Evolutionary conservation across 1,140 invertebrate species (phyloP).

Genomic region (Oncopeltus fasciatus): DNA sequence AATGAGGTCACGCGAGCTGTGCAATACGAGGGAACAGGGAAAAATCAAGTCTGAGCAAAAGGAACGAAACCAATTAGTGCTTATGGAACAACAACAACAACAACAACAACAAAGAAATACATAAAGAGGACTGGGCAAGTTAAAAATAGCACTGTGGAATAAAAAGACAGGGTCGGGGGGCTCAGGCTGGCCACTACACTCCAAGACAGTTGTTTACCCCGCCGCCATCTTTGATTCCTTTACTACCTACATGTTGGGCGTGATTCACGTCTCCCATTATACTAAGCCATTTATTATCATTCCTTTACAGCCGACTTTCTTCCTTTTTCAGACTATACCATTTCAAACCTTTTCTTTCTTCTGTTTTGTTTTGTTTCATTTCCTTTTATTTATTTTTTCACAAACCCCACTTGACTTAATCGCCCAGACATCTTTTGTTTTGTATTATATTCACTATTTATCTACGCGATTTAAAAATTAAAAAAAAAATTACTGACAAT

Average conservation of each 20-base stretch:
- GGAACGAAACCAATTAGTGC: no score
- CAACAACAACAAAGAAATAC: not conserved
- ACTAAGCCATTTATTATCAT: conserved; percentile 7
- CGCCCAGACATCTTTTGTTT: no score
- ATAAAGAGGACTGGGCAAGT: not conserved
- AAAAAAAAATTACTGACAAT: no score
- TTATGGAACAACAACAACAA: not conserved
- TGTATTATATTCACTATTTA: no score
- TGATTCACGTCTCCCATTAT: not conserved
- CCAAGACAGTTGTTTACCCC: conserved; percentile 1
- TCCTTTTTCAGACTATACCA: not conserved
- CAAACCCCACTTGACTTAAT: no score
- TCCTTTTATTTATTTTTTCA: not conserved
- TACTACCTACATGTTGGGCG: conserved; percentile 2
- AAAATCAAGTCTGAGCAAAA: not conserved
- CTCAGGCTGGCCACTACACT: no score
- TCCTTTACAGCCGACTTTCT: not conserved
- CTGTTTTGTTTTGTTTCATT: not conserved
- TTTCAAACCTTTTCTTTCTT: not conserved
- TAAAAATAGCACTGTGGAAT: no score
- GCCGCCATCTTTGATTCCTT: conserved; percentile 6
- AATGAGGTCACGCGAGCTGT: not conserved
- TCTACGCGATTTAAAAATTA: no score
- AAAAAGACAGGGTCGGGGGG: not conserved
- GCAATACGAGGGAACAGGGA: not conserved